Evolutionary conservation across 2,797 vertebrate species (phyloP), one percentile per base, ranked within the genome.

Genomic region (Ceryle rudis): DNA sequence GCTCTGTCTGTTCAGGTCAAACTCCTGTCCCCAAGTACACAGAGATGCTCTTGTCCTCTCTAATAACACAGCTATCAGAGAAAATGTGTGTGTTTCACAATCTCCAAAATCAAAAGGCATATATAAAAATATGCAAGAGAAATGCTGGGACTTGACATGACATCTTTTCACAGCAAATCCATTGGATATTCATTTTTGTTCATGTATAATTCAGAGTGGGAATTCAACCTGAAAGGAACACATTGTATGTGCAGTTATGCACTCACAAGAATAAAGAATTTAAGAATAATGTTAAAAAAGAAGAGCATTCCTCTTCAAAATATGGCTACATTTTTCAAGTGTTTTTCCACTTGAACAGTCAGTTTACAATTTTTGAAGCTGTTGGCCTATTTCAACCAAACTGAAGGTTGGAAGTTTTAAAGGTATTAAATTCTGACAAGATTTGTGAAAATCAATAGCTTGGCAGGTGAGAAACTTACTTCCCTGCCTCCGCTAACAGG

Each of bases 171-270:
- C 8, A 8, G 78, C 64, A 74, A 71, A 92, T 67, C 46, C 35
- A 72, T 37, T 7, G 23, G 86, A 89, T 47, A 49, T 41, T 44
- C 70, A 7, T 22, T 96, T 79, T 58, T 86, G 39, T 82, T 89
- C 81, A 75, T 87, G 70, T 67, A 73, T 93, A 91, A 95, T 94
- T 94, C 90, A 95, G 66, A 60, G 52, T 21, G 67, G 74, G 71
- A 86, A 89, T 77, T 85, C 77, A 95, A 81, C 73, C 86, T 54
- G 60, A 90, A 94, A 94, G 47, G 62, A 90, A 73, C 42, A 67
- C 47, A 65, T 11, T 89, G 66, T 42, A 51, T 22, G 78, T 65
- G 44, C 67, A 54, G 60, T 51, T 90, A 33, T 14, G 46, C 66
- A 29, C 51, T 86, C 66, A 57, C 14, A 52, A 37, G 81, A 81